phyloP scores from a whole-genome alignment of 2,113 vertebrate genomes.

The Lycaon pictus region DNA sequence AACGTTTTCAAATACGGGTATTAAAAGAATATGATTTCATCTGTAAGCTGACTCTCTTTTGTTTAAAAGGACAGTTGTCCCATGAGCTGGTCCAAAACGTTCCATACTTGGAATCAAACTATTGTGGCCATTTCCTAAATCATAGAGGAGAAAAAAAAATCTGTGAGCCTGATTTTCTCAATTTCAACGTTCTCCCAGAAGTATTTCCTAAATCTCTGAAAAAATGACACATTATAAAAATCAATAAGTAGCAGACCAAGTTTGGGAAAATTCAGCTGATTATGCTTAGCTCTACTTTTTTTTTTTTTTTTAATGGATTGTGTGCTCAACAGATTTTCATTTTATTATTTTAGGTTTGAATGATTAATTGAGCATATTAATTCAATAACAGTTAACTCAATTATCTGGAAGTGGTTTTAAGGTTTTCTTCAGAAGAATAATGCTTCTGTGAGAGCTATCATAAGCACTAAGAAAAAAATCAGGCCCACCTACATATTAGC shows the following conservation, averaged over 20 bases:
- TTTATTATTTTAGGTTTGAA: constrained; percentile 65
- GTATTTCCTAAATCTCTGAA: constrained; percentile 22
- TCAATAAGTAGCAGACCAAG: not conserved
- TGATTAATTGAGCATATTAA: constrained; percentile 59
- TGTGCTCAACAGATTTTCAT: constrained; percentile 43
- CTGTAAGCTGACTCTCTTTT: not conserved
- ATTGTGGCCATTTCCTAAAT: not conserved
- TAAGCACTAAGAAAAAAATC: constrained; percentile 28
- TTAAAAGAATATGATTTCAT: not conserved
- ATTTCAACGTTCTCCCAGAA: constrained; percentile 7
- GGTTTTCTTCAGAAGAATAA: constrained; percentile 45
- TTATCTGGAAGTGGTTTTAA: constrained; percentile 47
- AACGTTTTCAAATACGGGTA: not conserved
- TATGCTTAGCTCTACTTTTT: constrained; percentile 43
- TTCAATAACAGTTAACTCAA: constrained; percentile 57
- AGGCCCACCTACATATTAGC: not conserved
- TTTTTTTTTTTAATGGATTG: not conserved
- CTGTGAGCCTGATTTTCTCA: not conserved
- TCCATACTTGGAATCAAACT: not conserved
- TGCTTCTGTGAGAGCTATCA: constrained; percentile 17
- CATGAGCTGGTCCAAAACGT: not conserved
- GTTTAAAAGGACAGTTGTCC: not conserved
- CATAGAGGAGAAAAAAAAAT: not conserved
- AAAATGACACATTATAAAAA: constrained; percentile 48
- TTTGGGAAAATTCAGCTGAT: constrained; percentile 36